Evolutionary conservation across 2,113 vertebrate species (phyloP).

Genomic region (Crotophaga sulcirostris): DNA sequence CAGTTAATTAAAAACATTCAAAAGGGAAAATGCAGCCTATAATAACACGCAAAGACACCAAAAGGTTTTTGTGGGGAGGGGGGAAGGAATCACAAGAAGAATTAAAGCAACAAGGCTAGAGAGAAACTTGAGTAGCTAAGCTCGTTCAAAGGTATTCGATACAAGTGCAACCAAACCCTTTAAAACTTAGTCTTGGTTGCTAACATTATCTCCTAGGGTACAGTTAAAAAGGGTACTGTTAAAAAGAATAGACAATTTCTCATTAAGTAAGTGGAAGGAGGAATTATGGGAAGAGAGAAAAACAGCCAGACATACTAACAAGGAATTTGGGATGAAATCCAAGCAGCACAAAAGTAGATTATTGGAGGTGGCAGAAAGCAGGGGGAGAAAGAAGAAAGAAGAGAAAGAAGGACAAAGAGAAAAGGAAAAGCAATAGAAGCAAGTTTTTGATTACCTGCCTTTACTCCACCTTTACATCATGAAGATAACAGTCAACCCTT

Average conservation of each 20-base stretch:
- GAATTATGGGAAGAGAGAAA: not conserved
- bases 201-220: not conserved
- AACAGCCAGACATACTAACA: not conserved
- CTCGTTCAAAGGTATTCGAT: not conserved
- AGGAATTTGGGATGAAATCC: not conserved
- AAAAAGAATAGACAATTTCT: not conserved
- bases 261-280: not conserved
- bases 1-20: not conserved
- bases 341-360: not conserved
- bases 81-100: not conserved
- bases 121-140: not conserved
- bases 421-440: not conserved
- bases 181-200: not conserved
- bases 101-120: not conserved
- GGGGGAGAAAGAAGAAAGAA: not conserved
- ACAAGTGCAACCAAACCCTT: not conserved
- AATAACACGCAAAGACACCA: not conserved
- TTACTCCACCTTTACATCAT: fast-evolving
- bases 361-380: not conserved
- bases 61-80: not conserved
- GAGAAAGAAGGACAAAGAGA: not conserved
- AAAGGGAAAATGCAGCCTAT: not conserved
- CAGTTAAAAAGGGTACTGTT: too few relatives aligned
- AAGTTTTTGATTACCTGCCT: not conserved
- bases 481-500: not conserved